Evolutionary conservation across 2,113 vertebrate species (phyloP), one percentile per base, ranked within the genome.

Genomic region (Hiodon tergisus): DNA sequence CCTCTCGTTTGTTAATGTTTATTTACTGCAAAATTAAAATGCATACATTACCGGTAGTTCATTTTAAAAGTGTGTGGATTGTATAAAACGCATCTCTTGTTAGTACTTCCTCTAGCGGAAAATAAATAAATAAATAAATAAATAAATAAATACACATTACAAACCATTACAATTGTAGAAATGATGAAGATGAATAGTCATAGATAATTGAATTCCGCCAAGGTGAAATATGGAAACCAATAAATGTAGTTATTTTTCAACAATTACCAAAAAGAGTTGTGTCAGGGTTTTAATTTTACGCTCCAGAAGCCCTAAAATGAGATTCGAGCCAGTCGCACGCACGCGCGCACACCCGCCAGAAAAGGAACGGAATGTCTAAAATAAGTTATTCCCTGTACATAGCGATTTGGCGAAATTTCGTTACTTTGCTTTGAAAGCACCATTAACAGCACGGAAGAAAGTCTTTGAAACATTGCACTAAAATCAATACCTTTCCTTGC

Each of bases 401-500:
- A 16, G 77, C 62, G 82, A 82, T 83, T 31, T 78, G 80, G 70
- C 71, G 77, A 75, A 87, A 85, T 83, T 79, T 72, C 67, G 71
- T 84, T 82, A 80, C 83, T 3, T 73, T 72, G 81, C 84, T 85
- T 73, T 75, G 76, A 86, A 85, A 72, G 73, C 55, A 77, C 79
- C 83, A 85, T 86, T 83, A 88, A 80, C 80, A 74, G 69, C 53
- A 14, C 77, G 73, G 79, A 85, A 81, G 78, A 88, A 72, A 81
- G 76, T 84, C 80, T 84, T 76, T 84, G 83, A 88, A 88, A 87
- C 80, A 81, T 86, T 83, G 84, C 78, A 84, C 79, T 70, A 80
- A 85, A 90, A 92, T 90, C 90, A 87, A 92, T 92, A 89, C 75
- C 79, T 75, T 8, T 68, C 84, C 84, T 84, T 84, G 82, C 83